Evolutionary conservation across 92 coral and sea anemone species (phyloP).

Genomic region (Muricea muricata): DNA sequence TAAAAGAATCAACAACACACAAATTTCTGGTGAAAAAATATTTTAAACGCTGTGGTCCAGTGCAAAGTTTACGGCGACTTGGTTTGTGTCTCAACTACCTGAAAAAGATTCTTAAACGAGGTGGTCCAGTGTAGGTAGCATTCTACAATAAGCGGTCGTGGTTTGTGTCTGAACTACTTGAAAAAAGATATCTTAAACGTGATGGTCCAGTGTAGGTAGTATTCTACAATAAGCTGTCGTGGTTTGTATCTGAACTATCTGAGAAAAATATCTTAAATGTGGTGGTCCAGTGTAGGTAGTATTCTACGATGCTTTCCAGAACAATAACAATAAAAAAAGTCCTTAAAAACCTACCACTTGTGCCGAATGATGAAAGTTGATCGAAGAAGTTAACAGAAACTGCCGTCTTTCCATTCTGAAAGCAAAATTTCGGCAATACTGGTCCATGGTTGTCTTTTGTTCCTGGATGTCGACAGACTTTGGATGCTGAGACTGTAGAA

Average conservation of each 20-base stretch:
- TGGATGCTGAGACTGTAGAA: slow-evolving; percentile 92
- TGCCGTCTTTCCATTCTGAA: slow-evolving; percentile 92
- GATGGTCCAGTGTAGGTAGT: background rate
- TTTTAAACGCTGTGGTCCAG: background rate
- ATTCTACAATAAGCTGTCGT: too few relatives aligned
- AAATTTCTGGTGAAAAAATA: background rate
- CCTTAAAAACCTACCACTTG: slow-evolving; percentile 62
- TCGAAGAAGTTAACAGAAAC: slow-evolving; percentile 74
- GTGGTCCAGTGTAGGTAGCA: too few relatives aligned
- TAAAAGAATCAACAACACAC: slow-evolving; percentile 18
- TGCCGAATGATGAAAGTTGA: slow-evolving; percentile 81
- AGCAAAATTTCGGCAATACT: slow-evolving; percentile 89
- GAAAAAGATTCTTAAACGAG: too few relatives aligned
- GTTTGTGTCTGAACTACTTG: background rate
- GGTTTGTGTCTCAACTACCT: too few relatives aligned
- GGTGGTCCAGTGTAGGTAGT: background rate
- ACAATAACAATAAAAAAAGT: background rate
- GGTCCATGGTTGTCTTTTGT: slow-evolving; percentile 82
- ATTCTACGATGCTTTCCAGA: too few relatives aligned
- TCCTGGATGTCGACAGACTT: slow-evolving; percentile 72
- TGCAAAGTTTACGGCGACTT: too few relatives aligned
- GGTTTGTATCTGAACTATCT: background rate
- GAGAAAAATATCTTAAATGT: background rate
- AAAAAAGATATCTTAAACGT: background rate
- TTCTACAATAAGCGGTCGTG: background rate